phyloP scores from a whole-genome alignment of 37 sponge, comb jelly and placozoan species.

The Halichondria panicea region DNA sequence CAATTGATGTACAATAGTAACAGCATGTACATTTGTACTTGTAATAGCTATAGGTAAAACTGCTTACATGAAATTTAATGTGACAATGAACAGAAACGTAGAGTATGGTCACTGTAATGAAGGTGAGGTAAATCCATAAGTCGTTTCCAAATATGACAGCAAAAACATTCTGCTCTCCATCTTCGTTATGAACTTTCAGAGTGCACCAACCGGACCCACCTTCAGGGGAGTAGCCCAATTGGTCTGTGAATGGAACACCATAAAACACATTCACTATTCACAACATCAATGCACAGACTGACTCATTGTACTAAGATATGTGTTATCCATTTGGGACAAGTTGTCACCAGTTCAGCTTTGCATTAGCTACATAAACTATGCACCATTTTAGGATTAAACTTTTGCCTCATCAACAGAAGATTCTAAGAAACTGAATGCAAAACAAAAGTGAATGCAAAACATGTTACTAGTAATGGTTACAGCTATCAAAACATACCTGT shows the following conservation, averaged over 20 bases:
- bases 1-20: not conserved
- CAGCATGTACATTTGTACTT: not conserved
- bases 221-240: constrained; percentile 39
- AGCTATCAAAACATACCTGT: constrained; percentile 22
- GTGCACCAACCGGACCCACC: constrained; percentile 80
- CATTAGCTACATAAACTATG: too few species aligned
- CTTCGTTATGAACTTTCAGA: constrained; percentile 26
- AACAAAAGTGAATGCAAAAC: not conserved
- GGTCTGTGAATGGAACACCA: too few species aligned
- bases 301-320: too few species aligned
- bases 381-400: too few species aligned
- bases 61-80: constrained; percentile 37
- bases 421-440: not conserved
- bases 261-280: too few species aligned
- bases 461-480: not conserved
- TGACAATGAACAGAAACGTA: constrained; percentile 51
- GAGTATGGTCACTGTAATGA: constrained; percentile 58
- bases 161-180: constrained; percentile 2
- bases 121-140: constrained; percentile 67
- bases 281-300: too few species aligned
- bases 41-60: too few species aligned
- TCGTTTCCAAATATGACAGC: constrained; percentile 61
- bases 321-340: too few species aligned
- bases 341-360: too few species aligned
- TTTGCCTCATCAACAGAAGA: too few species aligned